Percentiles rank a stretch among this genome's conserved stretches.
phyloP scores from a whole-genome alignment of 1,140 invertebrate genomes.

The Drosophila pseudoananassae region DNA sequence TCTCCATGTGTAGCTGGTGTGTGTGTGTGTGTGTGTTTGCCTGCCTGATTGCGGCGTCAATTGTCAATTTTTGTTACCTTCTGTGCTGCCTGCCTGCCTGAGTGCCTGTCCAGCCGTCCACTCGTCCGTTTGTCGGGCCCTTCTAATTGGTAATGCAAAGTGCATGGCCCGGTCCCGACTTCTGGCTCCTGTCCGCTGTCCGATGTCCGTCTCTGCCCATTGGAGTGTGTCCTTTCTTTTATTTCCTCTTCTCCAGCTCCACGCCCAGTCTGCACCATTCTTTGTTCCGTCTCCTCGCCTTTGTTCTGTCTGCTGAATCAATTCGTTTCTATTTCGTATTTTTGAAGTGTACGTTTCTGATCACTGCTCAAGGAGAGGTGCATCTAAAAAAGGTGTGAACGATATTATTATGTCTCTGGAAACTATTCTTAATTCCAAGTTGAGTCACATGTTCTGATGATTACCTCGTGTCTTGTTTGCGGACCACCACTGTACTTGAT shows the following conservation, averaged over 20 bases:
- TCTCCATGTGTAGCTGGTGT: slow-evolving; percentile 6
- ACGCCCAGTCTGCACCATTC: slow-evolving; percentile 11
- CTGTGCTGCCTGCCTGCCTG: slow-evolving; percentile 17
- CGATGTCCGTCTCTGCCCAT: neutral
- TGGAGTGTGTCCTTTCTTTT: slow-evolving; percentile 22
- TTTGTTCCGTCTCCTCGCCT: slow-evolving; percentile 21
- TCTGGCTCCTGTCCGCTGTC: slow-evolving; percentile 1
- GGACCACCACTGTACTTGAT: slow-evolving; percentile 15
- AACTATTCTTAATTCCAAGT: too few species aligned
- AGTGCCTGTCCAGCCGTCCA: too few species aligned
- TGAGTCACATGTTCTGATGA: too few species aligned
- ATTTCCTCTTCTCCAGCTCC: slow-evolving; percentile 4
- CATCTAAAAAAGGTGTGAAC: neutral
- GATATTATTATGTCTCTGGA: too few species aligned
- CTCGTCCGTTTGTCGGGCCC: too few species aligned
- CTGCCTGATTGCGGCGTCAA: slow-evolving; percentile 69
- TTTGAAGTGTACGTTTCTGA: slow-evolving; percentile 27
- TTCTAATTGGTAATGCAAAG: slow-evolving; percentile 78
- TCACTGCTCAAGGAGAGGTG: neutral
- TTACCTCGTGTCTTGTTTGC: neutral
- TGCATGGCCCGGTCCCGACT: slow-evolving; percentile 54
- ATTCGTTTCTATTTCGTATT: slow-evolving; percentile 63
- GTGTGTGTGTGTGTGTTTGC: slow-evolving; percentile 17
- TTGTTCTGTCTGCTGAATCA: slow-evolving; percentile 45
- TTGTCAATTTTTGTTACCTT: slow-evolving; percentile 65